Conservation (phyloP, 2,797 vertebrate species). For the Chromis chromis region DNA sequence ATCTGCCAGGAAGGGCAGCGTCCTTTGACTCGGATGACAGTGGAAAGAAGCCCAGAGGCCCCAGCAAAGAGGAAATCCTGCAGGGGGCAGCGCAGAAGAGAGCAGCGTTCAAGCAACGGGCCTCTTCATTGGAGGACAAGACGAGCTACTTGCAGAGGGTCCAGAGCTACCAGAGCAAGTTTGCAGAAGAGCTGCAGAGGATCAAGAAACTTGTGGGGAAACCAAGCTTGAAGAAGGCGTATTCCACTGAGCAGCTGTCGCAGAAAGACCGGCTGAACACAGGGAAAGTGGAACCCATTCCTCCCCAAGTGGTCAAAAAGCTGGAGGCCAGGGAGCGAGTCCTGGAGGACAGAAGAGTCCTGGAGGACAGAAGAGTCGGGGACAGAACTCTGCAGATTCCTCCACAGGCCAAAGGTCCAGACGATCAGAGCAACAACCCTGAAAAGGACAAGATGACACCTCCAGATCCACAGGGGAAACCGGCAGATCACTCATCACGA, state of each 20-base stretch:
- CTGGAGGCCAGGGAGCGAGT: constrained; percentile 72
- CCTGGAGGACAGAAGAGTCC: constrained; percentile 48
- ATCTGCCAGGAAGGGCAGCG: constrained; percentile 63
- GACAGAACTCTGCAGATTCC: constrained; percentile 6
- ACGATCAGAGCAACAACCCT: constrained; percentile 20
- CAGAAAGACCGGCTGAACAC: constrained; percentile 70
- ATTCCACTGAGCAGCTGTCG: constrained; percentile 81
- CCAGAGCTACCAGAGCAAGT: constrained; percentile 90
- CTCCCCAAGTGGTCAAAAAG: constrained; percentile 75
- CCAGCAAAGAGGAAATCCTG: constrained; percentile 67
- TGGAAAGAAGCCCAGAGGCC: constrained; percentile 65
- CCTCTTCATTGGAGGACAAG: constrained; percentile 91
- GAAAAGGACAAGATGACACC: constrained; percentile 37
- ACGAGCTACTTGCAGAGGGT: constrained; percentile 85
- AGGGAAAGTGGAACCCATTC: constrained; percentile 76
- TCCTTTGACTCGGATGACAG: constrained; percentile 82
- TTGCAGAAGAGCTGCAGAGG: constrained; percentile 91
- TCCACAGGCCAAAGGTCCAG: constrained; percentile 24
- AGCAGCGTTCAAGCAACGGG: constrained; percentile 89
- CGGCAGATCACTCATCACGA: constrained; percentile 46
- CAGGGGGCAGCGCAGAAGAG: constrained; percentile 80
- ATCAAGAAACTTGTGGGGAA: constrained; percentile 91
- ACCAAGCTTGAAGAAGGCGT: constrained; percentile 89
- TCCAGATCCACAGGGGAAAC: constrained; percentile 37
- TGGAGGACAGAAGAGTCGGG: constrained; percentile 45